A percentile compares a stretch with the other conserved stretches of the same genome.
Conservation (phyloP, 2,888 invertebrate species). For the Dynastes tityus region DNA sequence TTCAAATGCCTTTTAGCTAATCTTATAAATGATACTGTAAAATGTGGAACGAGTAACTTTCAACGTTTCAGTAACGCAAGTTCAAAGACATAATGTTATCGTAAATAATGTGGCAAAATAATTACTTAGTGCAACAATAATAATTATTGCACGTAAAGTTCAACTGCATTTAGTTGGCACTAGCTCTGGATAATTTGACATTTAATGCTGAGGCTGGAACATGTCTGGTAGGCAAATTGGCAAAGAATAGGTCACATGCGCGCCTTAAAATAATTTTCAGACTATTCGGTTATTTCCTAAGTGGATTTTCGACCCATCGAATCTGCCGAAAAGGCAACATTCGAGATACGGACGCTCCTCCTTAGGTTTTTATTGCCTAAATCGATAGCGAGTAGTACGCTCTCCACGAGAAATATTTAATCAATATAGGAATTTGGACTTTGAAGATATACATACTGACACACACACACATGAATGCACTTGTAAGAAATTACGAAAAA, state of each 20-base stretch:
- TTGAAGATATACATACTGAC: conserved; percentile 16
- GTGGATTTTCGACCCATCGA: conserved; percentile 2
- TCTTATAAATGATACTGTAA: background rate
- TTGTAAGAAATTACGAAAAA: conserved; percentile 5
- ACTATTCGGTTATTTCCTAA: conserved; percentile 44
- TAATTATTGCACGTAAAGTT: conserved; percentile 54
- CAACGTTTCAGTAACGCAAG: background rate
- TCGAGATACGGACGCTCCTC: conserved; percentile 3
- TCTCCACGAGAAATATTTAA: conserved; percentile 35
- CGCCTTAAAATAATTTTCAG: conserved; percentile 55
- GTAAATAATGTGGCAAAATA: conserved; percentile 41
- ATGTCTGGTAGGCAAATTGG: conserved; percentile 59
- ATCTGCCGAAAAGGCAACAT: background rate
- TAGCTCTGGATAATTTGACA: conserved; percentile 58
- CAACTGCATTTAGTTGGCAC: conserved; percentile 60
- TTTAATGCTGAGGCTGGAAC: conserved; percentile 58
- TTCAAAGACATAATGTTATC: conserved; percentile 31
- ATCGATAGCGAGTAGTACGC: conserved; percentile 26
- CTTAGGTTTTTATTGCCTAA: conserved; percentile 26
- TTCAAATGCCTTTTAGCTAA: background rate
- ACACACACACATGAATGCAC: background rate
- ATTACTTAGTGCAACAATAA: conserved; percentile 34
- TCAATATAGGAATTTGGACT: conserved; percentile 42
- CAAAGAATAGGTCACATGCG: conserved; percentile 59
- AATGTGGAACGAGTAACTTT: background rate